Conservation (phyloP, 2,888 invertebrate genomes). For the Nymphalis c-album region DNA sequence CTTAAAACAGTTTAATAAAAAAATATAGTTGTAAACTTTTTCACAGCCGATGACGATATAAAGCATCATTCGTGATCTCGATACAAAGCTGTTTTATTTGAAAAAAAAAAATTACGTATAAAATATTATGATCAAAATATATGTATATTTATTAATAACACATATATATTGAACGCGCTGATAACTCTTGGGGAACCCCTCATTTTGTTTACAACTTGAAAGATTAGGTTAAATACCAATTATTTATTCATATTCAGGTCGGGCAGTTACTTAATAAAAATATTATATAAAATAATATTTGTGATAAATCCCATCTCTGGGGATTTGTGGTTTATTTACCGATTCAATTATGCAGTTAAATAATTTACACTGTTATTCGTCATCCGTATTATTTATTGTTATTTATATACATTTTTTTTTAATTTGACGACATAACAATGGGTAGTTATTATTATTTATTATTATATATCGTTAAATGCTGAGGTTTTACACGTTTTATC, state of each 20-base stretch:
- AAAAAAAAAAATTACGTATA: not conserved
- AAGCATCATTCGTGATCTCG: no score
- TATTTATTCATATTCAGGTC: no score
- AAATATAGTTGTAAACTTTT: no score
- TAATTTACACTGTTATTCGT: slow-evolving; percentile 20
- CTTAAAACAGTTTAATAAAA: no score
- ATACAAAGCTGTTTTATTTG: not conserved
- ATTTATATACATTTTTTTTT: not conserved
- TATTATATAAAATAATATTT: not conserved
- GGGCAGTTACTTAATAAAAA: not conserved
- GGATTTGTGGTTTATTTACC: slow-evolving; percentile 19
- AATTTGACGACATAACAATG: not conserved
- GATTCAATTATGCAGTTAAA: slow-evolving; percentile 8
- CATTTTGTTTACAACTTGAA: slow-evolving; percentile 24
- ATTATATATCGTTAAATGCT: not conserved
- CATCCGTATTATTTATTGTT: slow-evolving; percentile 15
- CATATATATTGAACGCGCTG: not conserved
- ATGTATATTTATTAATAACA: no score
- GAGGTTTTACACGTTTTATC: not conserved
- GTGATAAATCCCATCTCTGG: not conserved
- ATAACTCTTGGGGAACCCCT: slow-evolving; percentile 32
- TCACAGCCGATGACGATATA: no score
- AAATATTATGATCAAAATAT: not conserved
- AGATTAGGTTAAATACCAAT: not conserved
- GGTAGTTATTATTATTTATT: slow-evolving; percentile 1